Evolutionary conservation across 1,140 invertebrate genomes (phyloP).

Genomic region (Polypedilum pembai): DNA sequence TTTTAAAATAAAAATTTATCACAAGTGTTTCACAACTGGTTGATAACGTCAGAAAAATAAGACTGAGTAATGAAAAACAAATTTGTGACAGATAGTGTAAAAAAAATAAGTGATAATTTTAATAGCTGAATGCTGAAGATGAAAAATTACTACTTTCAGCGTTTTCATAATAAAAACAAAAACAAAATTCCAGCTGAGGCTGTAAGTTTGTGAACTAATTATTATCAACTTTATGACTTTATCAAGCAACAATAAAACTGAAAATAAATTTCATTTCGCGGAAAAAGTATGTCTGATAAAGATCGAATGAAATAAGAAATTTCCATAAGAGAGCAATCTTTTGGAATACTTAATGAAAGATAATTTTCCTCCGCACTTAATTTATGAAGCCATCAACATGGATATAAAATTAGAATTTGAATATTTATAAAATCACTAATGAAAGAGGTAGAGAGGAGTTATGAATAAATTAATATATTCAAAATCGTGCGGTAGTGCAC

Average conservation of each 20-base stretch:
- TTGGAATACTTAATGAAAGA: too few relatives aligned
- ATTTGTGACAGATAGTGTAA: too few relatives aligned
- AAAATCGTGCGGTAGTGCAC: background rate
- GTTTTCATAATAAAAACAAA: too few relatives aligned
- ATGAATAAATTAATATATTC: background rate
- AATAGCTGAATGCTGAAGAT: too few relatives aligned
- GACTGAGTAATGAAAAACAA: too few relatives aligned
- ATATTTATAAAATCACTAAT: background rate
- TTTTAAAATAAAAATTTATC: too few relatives aligned
- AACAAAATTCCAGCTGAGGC: too few relatives aligned
- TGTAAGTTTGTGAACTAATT: background rate
- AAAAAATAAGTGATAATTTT: too few relatives aligned
- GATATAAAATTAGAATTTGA: background rate
- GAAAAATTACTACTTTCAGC: too few relatives aligned
- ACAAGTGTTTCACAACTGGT: too few relatives aligned
- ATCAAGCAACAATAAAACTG: background rate
- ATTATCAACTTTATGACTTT: background rate
- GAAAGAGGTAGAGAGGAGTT: background rate
- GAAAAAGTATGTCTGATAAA: background rate
- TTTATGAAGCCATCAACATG: slow-evolving; percentile 12
- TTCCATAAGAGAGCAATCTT: background rate
- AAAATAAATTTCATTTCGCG: background rate
- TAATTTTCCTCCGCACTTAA: background rate
- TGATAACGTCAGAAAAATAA: too few relatives aligned
- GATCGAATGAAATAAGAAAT: background rate